phyloP scores from a whole-genome alignment of 2,113 vertebrate genomes.

The Neoarius graeffei region DNA sequence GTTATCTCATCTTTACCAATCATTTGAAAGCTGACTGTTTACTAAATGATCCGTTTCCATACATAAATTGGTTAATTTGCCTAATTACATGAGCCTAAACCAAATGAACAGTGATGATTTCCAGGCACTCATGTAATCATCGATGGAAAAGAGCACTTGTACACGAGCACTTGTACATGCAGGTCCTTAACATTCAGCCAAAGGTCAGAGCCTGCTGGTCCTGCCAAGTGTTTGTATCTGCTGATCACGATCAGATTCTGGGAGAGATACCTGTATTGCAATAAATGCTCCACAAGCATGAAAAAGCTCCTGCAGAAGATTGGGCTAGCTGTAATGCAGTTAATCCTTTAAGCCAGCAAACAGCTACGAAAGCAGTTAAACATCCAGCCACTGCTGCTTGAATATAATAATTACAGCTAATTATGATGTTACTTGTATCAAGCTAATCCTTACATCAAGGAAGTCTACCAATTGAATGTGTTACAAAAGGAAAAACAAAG shows the following conservation, averaged over 20 bases:
- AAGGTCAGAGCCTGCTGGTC: slow-evolving; percentile 22
- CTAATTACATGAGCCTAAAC: slow-evolving; percentile 12
- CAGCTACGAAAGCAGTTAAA: background rate
- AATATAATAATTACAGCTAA: background rate
- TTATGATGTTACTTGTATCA: background rate
- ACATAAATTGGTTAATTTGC: background rate
- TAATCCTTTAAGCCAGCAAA: background rate
- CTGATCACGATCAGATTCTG: slow-evolving; percentile 1
- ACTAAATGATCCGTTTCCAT: slow-evolving; percentile 31
- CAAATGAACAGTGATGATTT: background rate
- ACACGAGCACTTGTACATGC: slow-evolving; percentile 11
- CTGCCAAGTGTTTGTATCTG: background rate
- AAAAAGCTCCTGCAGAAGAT: background rate
- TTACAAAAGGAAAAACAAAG: background rate
- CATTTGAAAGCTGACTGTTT: slow-evolving; percentile 7
- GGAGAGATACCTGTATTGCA: background rate
- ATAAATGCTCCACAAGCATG: background rate
- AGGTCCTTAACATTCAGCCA: slow-evolving; percentile 34
- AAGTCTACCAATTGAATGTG: background rate
- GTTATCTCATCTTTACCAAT: too few relatives aligned
- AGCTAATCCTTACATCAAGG: background rate
- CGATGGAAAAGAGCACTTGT: slow-evolving; percentile 2
- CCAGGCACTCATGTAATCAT: slow-evolving; percentile 17
- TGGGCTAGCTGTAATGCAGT: background rate
- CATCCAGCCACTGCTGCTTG: background rate